Evolutionary conservation across 2,888 invertebrate genomes (phyloP), one percentile per base, ranked within the genome.

Genomic region (Cataglyphis rosenhaueri): DNA sequence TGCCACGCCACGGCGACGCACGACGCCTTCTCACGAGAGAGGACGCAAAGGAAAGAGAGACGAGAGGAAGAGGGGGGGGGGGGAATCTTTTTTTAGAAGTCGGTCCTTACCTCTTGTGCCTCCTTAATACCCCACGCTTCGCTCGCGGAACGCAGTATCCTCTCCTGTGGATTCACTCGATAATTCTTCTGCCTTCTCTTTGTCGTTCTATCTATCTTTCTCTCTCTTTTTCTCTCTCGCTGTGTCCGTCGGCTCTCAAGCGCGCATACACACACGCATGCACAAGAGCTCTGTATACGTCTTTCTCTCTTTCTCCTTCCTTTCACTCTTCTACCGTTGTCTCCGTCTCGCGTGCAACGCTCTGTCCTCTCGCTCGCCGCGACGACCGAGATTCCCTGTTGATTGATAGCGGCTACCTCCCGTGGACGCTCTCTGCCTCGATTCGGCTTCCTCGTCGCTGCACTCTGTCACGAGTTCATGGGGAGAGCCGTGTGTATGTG

Each of bases 341-440:
- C 75, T 79, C 78, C 83, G 86, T 83, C 85, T 79, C 73, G 74
- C 86, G 48, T 79, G 68, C 82, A 75, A 48, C 48, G 48, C 48
- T 48, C 18, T 12, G 44, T 48, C 75, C 65, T 66, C 71, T 66
- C 81, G 66, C 84, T 79, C 74, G 71, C 85, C 44, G 10, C 66
- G 75, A 57, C 82, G 64, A 83, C 73, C 66, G 86, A 88, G 88
- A 91, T 88, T 87, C 83, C 81, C 85, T 86, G 84, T 83, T 85
- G 87, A 91, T 91, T 87, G 88, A 85, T 85, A 55, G 29, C 84
- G 48, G 91, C 86, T 92, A 91, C 87, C 88, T 88, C 88, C 82
- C 90, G 89, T 89, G 88, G 89, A n/a, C 90, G 6, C 32, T 52
- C 5, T 71, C 57, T 38, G 0, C 4, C 55, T 65, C 75, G 38